Percentiles rank a stretch among this genome's conserved stretches.
These are phyloP conservation scores for Carcinoscorpius rotundicauda DNA, from an alignment of 1,140 invertebrate genomes.

Conservation along the genomic window DNA sequence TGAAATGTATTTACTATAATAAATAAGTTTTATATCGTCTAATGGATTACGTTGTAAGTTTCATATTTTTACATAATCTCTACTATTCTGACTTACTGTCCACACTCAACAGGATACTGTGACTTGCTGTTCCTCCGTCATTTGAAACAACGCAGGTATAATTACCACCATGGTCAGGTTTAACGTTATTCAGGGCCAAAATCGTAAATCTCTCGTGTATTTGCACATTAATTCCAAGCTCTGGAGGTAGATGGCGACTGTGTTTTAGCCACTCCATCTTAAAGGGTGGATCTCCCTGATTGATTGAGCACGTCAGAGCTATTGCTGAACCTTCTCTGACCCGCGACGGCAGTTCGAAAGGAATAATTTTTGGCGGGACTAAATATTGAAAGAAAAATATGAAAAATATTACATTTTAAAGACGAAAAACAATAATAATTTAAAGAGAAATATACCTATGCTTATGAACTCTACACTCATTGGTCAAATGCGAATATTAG, in stretches of 20 bases:
- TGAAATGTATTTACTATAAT: too few relatives aligned
- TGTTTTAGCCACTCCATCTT: slow-evolving; percentile 33
- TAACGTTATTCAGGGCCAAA: slow-evolving; percentile 26
- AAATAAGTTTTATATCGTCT: too few relatives aligned
- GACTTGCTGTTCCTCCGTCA: slow-evolving; percentile 31
- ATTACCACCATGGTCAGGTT: slow-evolving; percentile 34
- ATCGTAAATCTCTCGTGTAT: slow-evolving; percentile 29
- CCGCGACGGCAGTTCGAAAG: not conserved
- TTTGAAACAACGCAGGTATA: slow-evolving; percentile 38
- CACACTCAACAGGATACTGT: slow-evolving; percentile 33
- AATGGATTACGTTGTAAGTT: too few relatives aligned
- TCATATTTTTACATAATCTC: too few relatives aligned
- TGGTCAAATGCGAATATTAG: too few relatives aligned
- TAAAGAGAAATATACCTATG: too few relatives aligned
- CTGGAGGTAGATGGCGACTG: slow-evolving; percentile 26
- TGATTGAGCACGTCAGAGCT: slow-evolving; percentile 26
- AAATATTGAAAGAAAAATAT: not conserved
- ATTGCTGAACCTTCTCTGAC: slow-evolving; percentile 19
- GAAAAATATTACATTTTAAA: too few relatives aligned
- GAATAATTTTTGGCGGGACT: not conserved
- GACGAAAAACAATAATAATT: too few relatives aligned
- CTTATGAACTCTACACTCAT: too few relatives aligned
- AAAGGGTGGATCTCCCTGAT: slow-evolving; percentile 23
- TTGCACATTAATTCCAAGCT: slow-evolving; percentile 23
- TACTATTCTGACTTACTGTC: slow-evolving; percentile 23